Evolutionary conservation across 2,113 vertebrate genomes (phyloP).

Genomic region (Ictidomys tridecemlineatus): DNA sequence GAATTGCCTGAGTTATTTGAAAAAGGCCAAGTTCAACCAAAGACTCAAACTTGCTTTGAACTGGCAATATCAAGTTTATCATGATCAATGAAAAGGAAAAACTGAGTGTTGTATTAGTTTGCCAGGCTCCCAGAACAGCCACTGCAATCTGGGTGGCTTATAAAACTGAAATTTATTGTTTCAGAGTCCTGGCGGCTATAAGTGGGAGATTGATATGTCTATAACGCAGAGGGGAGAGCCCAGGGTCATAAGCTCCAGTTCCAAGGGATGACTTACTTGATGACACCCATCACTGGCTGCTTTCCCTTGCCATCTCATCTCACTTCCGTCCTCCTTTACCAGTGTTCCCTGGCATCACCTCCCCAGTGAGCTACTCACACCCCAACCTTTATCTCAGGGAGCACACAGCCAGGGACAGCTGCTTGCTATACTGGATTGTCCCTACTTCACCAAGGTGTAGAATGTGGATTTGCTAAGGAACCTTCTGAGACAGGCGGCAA

Average conservation of each 20-base stretch:
- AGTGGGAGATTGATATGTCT: background rate
- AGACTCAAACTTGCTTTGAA: conserved; percentile 44
- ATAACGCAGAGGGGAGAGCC: background rate
- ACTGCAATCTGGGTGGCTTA: background rate
- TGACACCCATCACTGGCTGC: background rate
- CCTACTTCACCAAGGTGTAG: background rate
- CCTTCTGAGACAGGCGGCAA: background rate
- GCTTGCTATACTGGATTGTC: background rate
- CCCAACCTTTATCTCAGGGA: background rate
- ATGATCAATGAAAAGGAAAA: background rate
- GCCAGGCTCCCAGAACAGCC: background rate
- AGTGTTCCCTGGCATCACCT: background rate
- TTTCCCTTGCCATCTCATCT: background rate
- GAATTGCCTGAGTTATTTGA: background rate
- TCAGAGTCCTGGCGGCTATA: background rate
- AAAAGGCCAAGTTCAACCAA: background rate
- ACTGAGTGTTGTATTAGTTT: background rate
- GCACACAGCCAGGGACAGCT: background rate
- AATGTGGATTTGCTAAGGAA: background rate
- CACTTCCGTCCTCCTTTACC: background rate
- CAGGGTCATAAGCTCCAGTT: background rate
- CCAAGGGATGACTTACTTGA: background rate
- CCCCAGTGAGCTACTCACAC: background rate
- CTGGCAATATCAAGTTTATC: conserved; percentile 29
- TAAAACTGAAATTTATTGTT: background rate